phyloP scores from a whole-genome alignment of 2,797 vertebrate genomes.

The Mormyrops boulengeri region DNA sequence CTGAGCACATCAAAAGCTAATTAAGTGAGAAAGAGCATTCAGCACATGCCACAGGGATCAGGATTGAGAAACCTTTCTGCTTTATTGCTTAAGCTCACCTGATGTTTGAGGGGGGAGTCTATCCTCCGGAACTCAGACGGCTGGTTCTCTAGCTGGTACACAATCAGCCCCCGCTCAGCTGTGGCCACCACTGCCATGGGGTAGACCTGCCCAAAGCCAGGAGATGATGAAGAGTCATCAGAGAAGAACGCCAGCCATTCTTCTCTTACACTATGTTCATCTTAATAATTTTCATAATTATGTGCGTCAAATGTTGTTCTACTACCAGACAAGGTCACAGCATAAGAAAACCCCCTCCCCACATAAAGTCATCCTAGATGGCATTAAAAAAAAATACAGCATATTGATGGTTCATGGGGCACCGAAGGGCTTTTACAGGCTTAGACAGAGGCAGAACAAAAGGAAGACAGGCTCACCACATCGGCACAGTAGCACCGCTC shows the following conservation, averaged over 20 bases:
- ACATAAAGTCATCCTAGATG: neutral
- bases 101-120: slow-evolving; percentile 96
- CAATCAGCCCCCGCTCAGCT: slow-evolving; percentile 92
- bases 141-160: slow-evolving; percentile 95
- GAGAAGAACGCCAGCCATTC: neutral
- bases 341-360: neutral
- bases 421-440: neutral
- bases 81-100: slow-evolving; percentile 58
- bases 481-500: slow-evolving; percentile 95
- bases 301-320: neutral
- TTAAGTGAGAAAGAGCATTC: neutral
- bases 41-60: neutral
- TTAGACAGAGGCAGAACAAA: neutral
- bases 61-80: too few relatives aligned
- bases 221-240: neutral
- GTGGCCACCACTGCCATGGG: slow-evolving; percentile 97
- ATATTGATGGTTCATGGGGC: neutral
- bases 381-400: neutral
- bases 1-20: neutral
- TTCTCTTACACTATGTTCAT: neutral
- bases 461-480: slow-evolving; percentile 69
- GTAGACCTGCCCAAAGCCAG: slow-evolving; percentile 67
- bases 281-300: neutral
- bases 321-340: neutral
- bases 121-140: slow-evolving; percentile 94